Evolutionary conservation across 2,888 invertebrate genomes (phyloP).

Genomic region (Azorinus chamasolen): DNA sequence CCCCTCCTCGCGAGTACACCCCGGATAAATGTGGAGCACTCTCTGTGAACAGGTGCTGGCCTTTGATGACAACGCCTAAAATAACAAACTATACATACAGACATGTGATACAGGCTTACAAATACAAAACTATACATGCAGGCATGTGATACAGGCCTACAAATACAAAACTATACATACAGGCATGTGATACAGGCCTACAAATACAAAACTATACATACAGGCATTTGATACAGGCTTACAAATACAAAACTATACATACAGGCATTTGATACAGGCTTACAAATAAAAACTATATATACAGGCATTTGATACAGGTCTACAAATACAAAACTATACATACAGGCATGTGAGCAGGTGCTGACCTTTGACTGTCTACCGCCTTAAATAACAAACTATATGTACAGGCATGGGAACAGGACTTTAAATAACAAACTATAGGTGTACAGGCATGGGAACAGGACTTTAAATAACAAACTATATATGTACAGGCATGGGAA

Average conservation of each 20-base stretch:
- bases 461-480: no score
- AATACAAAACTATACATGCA: background rate
- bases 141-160: conserved; percentile 66
- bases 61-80: conserved; percentile 69
- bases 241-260: conserved; percentile 24
- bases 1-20: conserved; percentile 60
- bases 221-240: conserved; percentile 58
- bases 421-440: no score
- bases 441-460: no score
- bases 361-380: no score
- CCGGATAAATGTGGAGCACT: conserved; percentile 59
- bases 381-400: no score
- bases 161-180: background rate
- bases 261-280: background rate
- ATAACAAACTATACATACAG: background rate
- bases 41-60: conserved; percentile 67
- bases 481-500: no score
- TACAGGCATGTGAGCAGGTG: no score
- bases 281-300: background rate
- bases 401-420: no score
- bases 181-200: background rate
- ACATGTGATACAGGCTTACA: background rate
- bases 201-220: background rate
- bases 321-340: conserved; percentile 40
- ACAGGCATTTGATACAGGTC: conserved; percentile 46